These are phyloP conservation scores for Drosophila bunnanda DNA, from an alignment of 2,888 invertebrate genomes.

Conservation along the genomic window DNA sequence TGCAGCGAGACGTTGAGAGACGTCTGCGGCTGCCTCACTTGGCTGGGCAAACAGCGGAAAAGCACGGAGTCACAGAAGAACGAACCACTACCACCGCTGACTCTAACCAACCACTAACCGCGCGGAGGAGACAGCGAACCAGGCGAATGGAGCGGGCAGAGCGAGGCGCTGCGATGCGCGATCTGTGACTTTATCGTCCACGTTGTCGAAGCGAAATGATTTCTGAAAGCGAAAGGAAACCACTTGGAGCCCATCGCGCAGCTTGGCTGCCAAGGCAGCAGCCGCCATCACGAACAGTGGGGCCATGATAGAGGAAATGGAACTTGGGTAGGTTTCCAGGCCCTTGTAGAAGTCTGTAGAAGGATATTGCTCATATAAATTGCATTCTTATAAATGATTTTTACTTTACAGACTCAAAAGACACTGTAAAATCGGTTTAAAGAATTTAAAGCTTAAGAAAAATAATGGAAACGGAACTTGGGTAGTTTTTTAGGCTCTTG, in stretches of 20 bases:
- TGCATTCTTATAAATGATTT: neutral
- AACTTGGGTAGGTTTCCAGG: neutral
- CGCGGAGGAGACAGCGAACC: constrained; percentile 55
- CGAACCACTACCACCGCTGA: constrained; percentile 22
- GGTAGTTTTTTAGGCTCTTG: no score
- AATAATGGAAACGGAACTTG: no score
- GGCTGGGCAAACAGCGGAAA: constrained; percentile 66
- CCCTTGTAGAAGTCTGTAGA: no score
- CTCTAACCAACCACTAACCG: constrained; percentile 63
- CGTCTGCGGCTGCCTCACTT: constrained; percentile 61
- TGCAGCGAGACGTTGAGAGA: constrained; percentile 82
- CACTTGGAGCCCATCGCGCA: constrained; percentile 78
- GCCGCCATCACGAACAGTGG: constrained; percentile 32
- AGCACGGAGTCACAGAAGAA: constrained; percentile 48
- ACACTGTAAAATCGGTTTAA: no score
- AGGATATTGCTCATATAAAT: neutral
- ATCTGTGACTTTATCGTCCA: constrained; percentile 84
- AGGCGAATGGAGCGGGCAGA: constrained; percentile 64
- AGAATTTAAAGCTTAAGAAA: no score
- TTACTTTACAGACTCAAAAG: no score
- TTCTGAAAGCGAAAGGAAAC: constrained; percentile 84
- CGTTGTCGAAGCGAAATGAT: constrained; percentile 84
- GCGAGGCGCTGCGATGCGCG: constrained; percentile 80
- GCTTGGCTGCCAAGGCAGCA: constrained; percentile 49
- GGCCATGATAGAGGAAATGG: neutral